Conservation (phyloP, 2,113 vertebrate genomes). For the Heliornis fulica region DNA sequence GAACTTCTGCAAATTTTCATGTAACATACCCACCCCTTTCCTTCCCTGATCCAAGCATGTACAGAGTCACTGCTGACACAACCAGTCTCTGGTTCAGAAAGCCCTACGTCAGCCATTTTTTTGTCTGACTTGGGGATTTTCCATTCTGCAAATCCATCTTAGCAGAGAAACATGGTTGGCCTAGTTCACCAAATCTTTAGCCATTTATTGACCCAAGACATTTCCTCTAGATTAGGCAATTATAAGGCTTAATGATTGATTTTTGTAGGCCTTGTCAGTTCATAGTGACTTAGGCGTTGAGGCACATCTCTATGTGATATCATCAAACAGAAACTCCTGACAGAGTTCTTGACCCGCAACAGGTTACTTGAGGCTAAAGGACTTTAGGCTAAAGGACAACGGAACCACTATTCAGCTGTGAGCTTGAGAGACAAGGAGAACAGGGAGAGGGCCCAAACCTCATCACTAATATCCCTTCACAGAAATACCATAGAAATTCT, state of each 20-base stretch:
- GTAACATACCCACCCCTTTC: background rate
- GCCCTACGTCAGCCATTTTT: background rate
- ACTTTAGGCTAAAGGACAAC: background rate
- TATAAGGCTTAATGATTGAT: background rate
- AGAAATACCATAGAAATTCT: background rate
- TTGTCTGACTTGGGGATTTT: background rate
- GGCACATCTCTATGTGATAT: background rate
- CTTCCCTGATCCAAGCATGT: background rate
- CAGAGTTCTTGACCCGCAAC: background rate
- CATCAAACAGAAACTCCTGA: background rate
- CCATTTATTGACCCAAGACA: background rate
- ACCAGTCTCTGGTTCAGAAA: background rate
- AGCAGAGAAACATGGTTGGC: background rate
- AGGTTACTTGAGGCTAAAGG: background rate
- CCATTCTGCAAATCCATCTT: background rate
- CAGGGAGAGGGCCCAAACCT: background rate
- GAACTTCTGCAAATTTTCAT: background rate
- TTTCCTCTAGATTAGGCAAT: background rate
- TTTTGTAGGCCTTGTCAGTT: background rate
- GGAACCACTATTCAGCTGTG: background rate
- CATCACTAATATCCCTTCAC: background rate
- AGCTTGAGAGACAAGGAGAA: background rate
- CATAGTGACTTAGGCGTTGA: background rate
- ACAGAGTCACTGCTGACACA: background rate
- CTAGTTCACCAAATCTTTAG: background rate